Percentiles rank a stretch among this genome's conserved stretches.
These are phyloP conservation scores for Drosophila niveifrons DNA, from an alignment of 2,888 invertebrate species.

Conservation along the genomic window DNA sequence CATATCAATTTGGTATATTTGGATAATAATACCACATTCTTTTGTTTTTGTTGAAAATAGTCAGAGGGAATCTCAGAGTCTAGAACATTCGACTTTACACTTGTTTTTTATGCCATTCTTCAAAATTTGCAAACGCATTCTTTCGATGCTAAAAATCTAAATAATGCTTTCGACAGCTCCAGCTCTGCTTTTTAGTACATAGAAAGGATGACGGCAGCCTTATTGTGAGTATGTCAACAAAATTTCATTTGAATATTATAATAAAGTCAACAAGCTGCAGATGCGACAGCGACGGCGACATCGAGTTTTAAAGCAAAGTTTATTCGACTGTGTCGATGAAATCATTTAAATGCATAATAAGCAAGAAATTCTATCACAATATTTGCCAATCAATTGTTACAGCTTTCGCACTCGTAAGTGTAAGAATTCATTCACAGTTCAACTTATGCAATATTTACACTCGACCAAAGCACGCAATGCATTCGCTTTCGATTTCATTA, in stretches of 20 bases:
- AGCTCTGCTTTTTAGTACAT: background rate
- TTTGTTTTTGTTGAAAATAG: too few species aligned
- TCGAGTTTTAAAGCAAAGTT: background rate
- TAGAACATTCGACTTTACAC: too few species aligned
- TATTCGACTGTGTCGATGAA: background rate
- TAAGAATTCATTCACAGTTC: conserved; percentile 10
- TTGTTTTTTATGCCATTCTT: too few species aligned
- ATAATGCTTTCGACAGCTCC: background rate
- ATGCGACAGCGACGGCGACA: background rate
- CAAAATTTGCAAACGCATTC: background rate
- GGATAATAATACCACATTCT: too few species aligned
- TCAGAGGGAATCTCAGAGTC: too few species aligned
- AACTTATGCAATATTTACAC: conserved; percentile 31
- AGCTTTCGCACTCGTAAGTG: conserved; percentile 4
- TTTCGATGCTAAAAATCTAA: background rate
- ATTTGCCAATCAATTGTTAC: background rate
- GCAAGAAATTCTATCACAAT: background rate
- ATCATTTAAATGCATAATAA: background rate
- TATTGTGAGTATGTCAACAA: background rate
- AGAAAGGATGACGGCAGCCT: background rate
- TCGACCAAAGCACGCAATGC: conserved; percentile 12
- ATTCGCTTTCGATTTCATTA: conserved; percentile 35
- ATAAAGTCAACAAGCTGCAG: background rate
- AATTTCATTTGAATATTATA: background rate
- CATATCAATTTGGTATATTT: too few species aligned